Base-by-base conservation (phyloP, 2,888 invertebrate genomes). In the Saturnia japonica region DNA sequence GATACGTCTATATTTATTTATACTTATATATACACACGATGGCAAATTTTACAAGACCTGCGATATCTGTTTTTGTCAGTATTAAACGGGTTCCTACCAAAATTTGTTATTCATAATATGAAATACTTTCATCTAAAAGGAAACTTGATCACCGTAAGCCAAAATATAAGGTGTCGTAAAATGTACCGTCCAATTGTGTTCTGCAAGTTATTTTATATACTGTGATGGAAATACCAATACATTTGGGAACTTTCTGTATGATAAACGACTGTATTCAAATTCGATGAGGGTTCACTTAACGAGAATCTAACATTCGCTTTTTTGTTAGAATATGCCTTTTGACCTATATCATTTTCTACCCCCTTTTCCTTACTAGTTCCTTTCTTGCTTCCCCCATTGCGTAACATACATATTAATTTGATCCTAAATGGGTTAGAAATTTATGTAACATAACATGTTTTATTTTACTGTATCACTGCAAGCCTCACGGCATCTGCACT, bases 121-220 rank as follows among this genome's bases (percentile, higher is more conserved):
- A 40, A 64, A 64, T 40, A 40, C 64, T 40, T 12, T 40, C 64
- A 64, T 64, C 64, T 64, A 64, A 64, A 28, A 64, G 64, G 70
- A 71, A 76, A 75, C 47, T 43, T 70, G 70, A 70, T 70, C 66
- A 70, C 67, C 42, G 51, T 70, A 70, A 66, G 62, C 25, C 54
- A 69, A 75, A 70, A 74, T 74, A 74, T 74, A 77, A 73, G 70
- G 72, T 73, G 71, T 76, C 79, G 72, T 80, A 76, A 80, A 80
- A 73, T 72, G 74, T 75, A 68, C 72, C 70, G 72, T 71, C 71
- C 74, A 74, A 76, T 77, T 78, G 72, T 70, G 72, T 74, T 73
- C 67, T 19, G 62, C 64, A 60, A 60, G 45, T 69, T 47, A 67
- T 70, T 70, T 67, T 43, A 51, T 43, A 51, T 51, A 70, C 54